Evolutionary conservation across 2,888 invertebrate species (phyloP).

Genomic region (Bimastos eiseni): DNA sequence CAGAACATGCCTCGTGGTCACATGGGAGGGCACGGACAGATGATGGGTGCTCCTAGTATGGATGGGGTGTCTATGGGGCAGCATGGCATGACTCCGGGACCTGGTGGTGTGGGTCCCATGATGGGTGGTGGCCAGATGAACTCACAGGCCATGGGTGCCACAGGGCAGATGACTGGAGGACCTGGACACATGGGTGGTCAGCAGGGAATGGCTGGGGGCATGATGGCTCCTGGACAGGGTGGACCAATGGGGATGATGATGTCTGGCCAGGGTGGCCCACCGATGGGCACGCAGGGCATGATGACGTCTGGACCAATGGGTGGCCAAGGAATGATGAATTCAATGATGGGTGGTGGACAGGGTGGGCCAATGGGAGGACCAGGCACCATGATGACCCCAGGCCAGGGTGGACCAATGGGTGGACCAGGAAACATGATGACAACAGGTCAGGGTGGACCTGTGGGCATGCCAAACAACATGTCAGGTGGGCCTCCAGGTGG

Average conservation of each 20-base stretch:
- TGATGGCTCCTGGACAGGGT: slow-evolving; percentile 25
- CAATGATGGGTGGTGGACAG: slow-evolving; percentile 20
- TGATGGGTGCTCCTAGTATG: slow-evolving; percentile 20
- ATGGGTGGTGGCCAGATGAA: slow-evolving; percentile 6
- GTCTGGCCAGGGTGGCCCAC: slow-evolving; percentile 2
- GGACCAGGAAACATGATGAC: slow-evolving; percentile 19
- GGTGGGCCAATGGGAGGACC: slow-evolving; percentile 22
- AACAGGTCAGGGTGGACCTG: neutral
- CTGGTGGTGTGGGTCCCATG: slow-evolving; percentile 16
- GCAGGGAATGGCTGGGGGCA: slow-evolving; percentile 20
- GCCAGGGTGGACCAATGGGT: slow-evolving; percentile 15
- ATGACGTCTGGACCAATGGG: slow-evolving; percentile 16
- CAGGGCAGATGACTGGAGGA: slow-evolving; percentile 8
- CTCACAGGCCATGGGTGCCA: neutral
- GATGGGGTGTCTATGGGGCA: slow-evolving; percentile 21
- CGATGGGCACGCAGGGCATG: neutral
- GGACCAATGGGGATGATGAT: slow-evolving; percentile 21
- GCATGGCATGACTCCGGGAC: neutral
- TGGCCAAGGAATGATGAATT: slow-evolving; percentile 24
- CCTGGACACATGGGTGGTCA: slow-evolving; percentile 15
- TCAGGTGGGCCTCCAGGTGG: slow-evolving; percentile 13
- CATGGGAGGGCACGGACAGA: slow-evolving; percentile 14
- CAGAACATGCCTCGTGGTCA: slow-evolving; percentile 17
- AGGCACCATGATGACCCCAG: slow-evolving; percentile 10
- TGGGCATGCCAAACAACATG: slow-evolving; percentile 23